phyloP scores from a whole-genome alignment of 2,888 invertebrate species.

The Drosophila quinaria region DNA sequence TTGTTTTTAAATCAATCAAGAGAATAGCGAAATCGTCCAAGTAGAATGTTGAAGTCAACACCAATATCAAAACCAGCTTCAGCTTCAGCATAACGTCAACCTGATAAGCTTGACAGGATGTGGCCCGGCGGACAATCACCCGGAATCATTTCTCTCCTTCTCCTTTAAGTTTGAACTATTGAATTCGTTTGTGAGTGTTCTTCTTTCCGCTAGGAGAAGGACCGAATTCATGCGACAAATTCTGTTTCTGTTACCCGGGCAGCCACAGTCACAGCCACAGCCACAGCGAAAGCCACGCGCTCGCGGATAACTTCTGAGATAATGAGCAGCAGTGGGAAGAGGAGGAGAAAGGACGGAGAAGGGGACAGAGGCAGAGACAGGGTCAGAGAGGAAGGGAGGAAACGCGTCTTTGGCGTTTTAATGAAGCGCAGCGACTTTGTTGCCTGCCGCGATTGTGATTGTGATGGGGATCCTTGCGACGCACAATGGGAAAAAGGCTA shows the following conservation, averaged over 20 bases:
- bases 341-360: background rate
- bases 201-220: slow-evolving; percentile 29
- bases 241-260: slow-evolving; percentile 71
- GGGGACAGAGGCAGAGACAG: background rate
- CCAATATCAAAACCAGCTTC: background rate
- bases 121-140: slow-evolving; percentile 30
- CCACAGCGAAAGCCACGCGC: slow-evolving; percentile 29
- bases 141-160: background rate
- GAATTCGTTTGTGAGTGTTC: slow-evolving; percentile 37
- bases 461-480: slow-evolving; percentile 15
- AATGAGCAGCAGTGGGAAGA: slow-evolving; percentile 57
- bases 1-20: slow-evolving; percentile 37
- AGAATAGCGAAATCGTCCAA: slow-evolving; percentile 35
- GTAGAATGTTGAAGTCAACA: slow-evolving; percentile 57
- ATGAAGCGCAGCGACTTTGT: slow-evolving; percentile 78
- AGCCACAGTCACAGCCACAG: slow-evolving; percentile 63
- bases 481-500: background rate
- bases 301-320: slow-evolving; percentile 77
- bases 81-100: slow-evolving; percentile 50
- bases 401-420: slow-evolving; percentile 75
- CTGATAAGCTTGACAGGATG: slow-evolving; percentile 76
- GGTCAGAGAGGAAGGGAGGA: background rate
- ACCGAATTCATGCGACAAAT: slow-evolving; percentile 37
- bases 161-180: slow-evolving; percentile 61
- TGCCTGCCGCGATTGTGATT: slow-evolving; percentile 34